Evolutionary conservation across 1,140 invertebrate genomes (phyloP).

Genomic region (Bombus breviceps): DNA sequence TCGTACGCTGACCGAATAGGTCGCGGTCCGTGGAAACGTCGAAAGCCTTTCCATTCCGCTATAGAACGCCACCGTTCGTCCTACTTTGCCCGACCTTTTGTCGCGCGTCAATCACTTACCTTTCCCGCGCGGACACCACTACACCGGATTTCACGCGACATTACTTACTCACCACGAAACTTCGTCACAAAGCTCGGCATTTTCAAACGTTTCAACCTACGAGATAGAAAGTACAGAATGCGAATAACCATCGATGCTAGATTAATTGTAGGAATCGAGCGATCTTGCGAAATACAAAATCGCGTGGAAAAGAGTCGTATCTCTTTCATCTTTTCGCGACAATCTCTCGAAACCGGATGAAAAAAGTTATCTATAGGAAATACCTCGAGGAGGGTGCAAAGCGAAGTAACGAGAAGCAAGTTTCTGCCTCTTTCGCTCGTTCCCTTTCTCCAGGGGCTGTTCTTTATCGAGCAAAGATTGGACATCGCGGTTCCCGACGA

Average conservation of each 20-base stretch:
- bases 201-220: neutral
- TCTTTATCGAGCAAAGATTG: neutral
- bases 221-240: no score
- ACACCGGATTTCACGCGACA: neutral
- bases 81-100: neutral
- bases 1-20: slow-evolving; percentile 17
- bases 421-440: neutral
- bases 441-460: neutral
- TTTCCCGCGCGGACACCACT: no score
- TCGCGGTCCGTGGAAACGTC: neutral
- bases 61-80: neutral
- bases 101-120: neutral
- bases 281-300: neutral
- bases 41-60: neutral
- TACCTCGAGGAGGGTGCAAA: neutral
- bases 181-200: neutral
- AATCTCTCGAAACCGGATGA: neutral
- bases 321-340: neutral
- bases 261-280: neutral
- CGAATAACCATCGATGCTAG: no score
- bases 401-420: neutral
- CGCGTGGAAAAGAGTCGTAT: no score
- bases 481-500: neutral
- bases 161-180: neutral
- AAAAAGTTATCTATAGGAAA: neutral